Base-by-base conservation (phyloP, 1,140 invertebrate species). In the Drosophila biarmipes region DNA sequence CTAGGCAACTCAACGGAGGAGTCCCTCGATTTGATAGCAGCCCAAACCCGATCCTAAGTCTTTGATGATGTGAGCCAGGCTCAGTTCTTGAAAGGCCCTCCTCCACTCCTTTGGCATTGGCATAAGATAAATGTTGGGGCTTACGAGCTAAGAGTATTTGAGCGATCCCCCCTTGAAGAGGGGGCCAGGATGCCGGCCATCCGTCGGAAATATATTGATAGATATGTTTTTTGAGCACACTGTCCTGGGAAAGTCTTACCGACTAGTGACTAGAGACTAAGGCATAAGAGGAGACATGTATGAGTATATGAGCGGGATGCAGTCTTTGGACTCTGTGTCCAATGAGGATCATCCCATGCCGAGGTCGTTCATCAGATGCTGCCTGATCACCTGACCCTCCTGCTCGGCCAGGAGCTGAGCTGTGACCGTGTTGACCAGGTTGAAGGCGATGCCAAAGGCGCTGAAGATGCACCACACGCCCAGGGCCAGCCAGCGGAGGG, bases 401-500 rank as follows among this genome's bases (percentile, higher is more conserved):
- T 90, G 66, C 49, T 92, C 90, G 17, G 84, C 87, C 40, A 92
- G 43, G 34, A 85, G 68, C 61, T 92, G 91, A 14, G 85, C 91
- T 8, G 89, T 91, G 17, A 91, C 94, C 45, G 95, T 95, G 80
- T 96, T 96, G 93, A 97, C 95, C 49, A 98, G 90, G 91, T 99
- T 99, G 94, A 97, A 99, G 68, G 98, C 95, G 57, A 99, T 94
- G 31, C 97, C 97, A 92, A 99, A 98, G 21, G 98, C 94, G 10
- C 96, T 98, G 92, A 97, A 98, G 0, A 97, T 95, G 0, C 96
- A 95, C 93, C 98, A 99, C 1, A 98, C 96, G 14, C 96, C 96
- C 6, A 99, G 93, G 2, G 98, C 97, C 54, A 98, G 94, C 97
- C 97, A 99, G 96, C 98, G 98, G 46, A 98, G 93, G 35, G 98